These are phyloP conservation scores for Cepaea hortensis DNA, from an alignment of 2,888 invertebrate genomes.

Conservation along the genomic window DNA sequence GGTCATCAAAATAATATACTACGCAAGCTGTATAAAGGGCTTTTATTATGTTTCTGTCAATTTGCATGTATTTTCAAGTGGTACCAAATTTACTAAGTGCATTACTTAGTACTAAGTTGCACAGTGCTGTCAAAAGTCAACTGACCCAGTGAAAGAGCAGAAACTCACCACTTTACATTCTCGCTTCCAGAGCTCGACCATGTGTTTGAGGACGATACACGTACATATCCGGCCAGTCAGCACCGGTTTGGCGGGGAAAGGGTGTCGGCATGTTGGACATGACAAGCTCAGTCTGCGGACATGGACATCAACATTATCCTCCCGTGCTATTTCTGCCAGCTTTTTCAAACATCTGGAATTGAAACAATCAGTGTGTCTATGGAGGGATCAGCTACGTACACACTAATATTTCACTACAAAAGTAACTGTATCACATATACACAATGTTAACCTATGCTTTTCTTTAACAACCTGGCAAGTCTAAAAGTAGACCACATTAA, in stretches of 20 bases:
- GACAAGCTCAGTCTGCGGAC: conserved; percentile 47
- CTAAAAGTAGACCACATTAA: too few species aligned
- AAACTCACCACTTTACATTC: conserved; percentile 47
- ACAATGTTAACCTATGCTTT: too few species aligned
- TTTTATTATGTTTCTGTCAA: too few species aligned
- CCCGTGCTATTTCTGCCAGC: conserved; percentile 47
- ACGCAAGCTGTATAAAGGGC: too few species aligned
- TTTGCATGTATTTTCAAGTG: too few species aligned
- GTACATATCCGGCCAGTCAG: conserved; percentile 39
- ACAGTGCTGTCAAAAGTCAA: too few species aligned
- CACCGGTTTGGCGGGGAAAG: conserved; percentile 46
- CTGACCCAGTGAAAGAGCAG: neutral
- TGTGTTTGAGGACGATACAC: conserved; percentile 48
- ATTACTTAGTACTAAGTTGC: neutral
- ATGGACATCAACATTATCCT: conserved; percentile 43
- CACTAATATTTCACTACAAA: neutral
- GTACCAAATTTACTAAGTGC: too few species aligned
- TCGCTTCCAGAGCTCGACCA: conserved; percentile 50
- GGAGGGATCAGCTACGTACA: neutral
- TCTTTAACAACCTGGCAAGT: too few species aligned
- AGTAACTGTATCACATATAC: neutral
- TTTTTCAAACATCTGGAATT: conserved; percentile 51
- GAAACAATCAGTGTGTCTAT: neutral
- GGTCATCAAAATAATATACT: too few species aligned
- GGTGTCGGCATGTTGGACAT: conserved; percentile 51